phyloP scores from a whole-genome alignment of 1,140 invertebrate species.

The Himalopsyche phryganea region DNA sequence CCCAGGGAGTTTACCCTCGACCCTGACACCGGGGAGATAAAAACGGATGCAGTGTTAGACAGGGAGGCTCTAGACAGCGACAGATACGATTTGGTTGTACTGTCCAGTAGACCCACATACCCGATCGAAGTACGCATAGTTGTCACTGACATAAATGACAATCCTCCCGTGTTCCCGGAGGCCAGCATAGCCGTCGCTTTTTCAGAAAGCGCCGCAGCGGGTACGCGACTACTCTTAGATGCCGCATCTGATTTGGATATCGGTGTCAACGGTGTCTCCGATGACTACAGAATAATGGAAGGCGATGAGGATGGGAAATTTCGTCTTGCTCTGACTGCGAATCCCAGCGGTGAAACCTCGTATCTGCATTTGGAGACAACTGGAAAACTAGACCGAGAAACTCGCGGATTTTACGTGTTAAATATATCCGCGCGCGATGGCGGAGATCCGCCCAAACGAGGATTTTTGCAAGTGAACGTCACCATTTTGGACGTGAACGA shows the following conservation, averaged over 20 bases:
- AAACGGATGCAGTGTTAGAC: slow-evolving; percentile 76
- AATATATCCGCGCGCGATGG: slow-evolving; percentile 89
- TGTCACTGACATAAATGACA: slow-evolving; percentile 86
- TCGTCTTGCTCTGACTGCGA: slow-evolving; percentile 77
- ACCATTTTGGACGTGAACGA: slow-evolving; percentile 92
- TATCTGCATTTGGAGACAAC: slow-evolving; percentile 89
- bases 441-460: slow-evolving; percentile 73
- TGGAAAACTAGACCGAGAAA: slow-evolving; percentile 85
- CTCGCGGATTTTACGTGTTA: slow-evolving; percentile 73
- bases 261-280: slow-evolving; percentile 79
- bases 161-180: slow-evolving; percentile 86
- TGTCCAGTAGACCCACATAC: slow-evolving; percentile 89
- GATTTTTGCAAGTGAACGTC: slow-evolving; percentile 86
- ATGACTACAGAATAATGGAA: slow-evolving; percentile 83
- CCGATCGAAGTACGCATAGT: slow-evolving; percentile 86
- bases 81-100: slow-evolving; percentile 82
- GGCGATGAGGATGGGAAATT: slow-evolving; percentile 88
- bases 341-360: slow-evolving; percentile 82
- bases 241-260: slow-evolving; percentile 83
- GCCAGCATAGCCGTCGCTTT: slow-evolving; percentile 79
- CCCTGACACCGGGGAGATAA: slow-evolving; percentile 75
- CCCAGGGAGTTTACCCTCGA: slow-evolving; percentile 80
- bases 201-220: slow-evolving; percentile 85
- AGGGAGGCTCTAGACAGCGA: slow-evolving; percentile 72
- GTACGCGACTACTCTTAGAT: slow-evolving; percentile 80